phyloP scores from a whole-genome alignment of 2,113 vertebrate genomes.

The Aptenodytes forsteri region DNA sequence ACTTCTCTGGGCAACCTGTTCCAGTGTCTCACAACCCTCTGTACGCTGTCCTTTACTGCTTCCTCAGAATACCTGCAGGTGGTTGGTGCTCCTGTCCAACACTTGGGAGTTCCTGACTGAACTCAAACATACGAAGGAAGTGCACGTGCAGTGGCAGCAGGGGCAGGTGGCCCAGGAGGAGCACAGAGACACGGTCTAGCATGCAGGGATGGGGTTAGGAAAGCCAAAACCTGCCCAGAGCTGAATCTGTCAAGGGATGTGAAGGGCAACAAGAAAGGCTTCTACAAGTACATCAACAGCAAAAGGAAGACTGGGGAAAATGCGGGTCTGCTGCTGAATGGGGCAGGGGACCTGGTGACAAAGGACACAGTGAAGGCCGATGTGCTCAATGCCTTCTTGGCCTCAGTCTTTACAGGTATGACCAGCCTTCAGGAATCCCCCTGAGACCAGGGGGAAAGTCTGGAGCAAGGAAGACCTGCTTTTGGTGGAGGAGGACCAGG shows the following conservation, averaged over 20 bases:
- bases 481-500: not conserved
- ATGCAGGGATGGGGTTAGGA: not conserved
- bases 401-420: not conserved
- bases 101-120: not conserved
- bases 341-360: not conserved
- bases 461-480: not conserved
- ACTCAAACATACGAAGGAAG: not conserved
- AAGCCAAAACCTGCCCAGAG: not conserved
- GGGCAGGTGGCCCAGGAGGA: not conserved
- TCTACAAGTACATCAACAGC: not conserved
- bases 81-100: not conserved
- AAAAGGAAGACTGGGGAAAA: not conserved
- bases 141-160: not conserved
- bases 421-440: not conserved
- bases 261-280: not conserved
- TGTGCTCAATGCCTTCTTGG: not conserved
- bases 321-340: not conserved
- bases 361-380: not conserved
- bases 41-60: no score
- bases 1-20: not conserved
- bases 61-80: not conserved
- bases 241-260: not conserved
- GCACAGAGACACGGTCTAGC: not conserved
- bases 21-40: not conserved
- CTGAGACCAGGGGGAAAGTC: no score